Evolutionary conservation across 2,888 invertebrate species (phyloP).

Genomic region (Anthophora plumipes): DNA sequence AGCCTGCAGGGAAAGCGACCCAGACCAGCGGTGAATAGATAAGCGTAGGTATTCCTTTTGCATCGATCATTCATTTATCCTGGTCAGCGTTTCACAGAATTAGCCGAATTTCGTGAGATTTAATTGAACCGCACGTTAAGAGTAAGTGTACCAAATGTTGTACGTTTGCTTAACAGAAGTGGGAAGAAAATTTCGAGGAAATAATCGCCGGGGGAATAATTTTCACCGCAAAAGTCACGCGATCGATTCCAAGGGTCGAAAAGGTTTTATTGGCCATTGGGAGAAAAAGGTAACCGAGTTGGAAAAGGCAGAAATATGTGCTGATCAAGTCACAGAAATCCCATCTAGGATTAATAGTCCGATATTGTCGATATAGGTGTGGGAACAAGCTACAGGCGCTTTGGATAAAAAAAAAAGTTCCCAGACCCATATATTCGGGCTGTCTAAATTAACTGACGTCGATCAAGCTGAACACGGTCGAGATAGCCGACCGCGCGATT

Average conservation of each 20-base stretch:
- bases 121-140: not conserved
- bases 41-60: constrained; percentile 14
- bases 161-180: no score
- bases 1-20: constrained; percentile 45
- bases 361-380: constrained; percentile 47
- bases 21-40: constrained; percentile 36
- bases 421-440: constrained; percentile 43
- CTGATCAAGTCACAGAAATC: constrained; percentile 26
- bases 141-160: no score
- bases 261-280: constrained; percentile 7
- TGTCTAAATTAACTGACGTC: constrained; percentile 63
- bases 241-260: not conserved
- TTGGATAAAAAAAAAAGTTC: constrained; percentile 37
- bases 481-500: constrained; percentile 18
- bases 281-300: not conserved
- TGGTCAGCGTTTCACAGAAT: not conserved
- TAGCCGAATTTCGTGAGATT: not conserved
- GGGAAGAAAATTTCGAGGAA: not conserved
- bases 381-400: constrained; percentile 37
- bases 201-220: not conserved
- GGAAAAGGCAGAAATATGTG: constrained; percentile 35
- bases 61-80: constrained; percentile 32
- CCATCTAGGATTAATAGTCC: constrained; percentile 42
- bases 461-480: constrained; percentile 53
- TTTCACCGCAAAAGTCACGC: not conserved